Base-by-base conservation (phyloP, 2,797 vertebrate species). In the Sebastes miniatus region DNA sequence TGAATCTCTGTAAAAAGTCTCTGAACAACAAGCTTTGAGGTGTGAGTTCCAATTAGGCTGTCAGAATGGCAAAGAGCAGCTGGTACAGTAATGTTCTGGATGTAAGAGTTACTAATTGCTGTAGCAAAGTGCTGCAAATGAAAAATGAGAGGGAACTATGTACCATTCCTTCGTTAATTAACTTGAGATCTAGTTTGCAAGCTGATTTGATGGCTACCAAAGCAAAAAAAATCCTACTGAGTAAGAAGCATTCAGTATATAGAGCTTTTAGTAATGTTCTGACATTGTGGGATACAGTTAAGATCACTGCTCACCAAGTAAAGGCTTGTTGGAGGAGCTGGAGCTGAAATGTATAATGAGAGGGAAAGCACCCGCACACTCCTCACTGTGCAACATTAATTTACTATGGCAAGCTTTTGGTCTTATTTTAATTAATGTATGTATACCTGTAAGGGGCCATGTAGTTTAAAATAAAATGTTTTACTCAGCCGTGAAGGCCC, bases 41-140 rank as follows among this genome's bases (percentile, higher is more conserved):
- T 67, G 83, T 62, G 69, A 83, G 70, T 64, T 81, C 78, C 84
- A 83, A 88, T 91, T 90, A 88, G 69, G 54, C 87, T 79, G 87
- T 88, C 85, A 88, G 65, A 64, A 71, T 54, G 73, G 79, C 79
- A 87, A 76, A 78, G 73, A 79, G 86, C 87, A 85, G 85, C 87
- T 90, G 83, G 59, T 76, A 54, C 39, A 54, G 77, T 78, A 85
- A 89, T 86, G 77, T 88, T 87, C 83, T 85, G 79, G 78, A 82
- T 85, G 73, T 76, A 78, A 70, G 72, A 84, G 36, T 90, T 66
- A 76, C 87, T 89, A 90, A 91, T 79, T 91, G 81, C 78, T 79
- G 75, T 77, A 78, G 81, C 79, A 87, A 83, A 89, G 73, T 85
- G 86, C 75, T 82, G 76, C 79, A 84, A 85, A 85, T 87, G 79